These are phyloP conservation scores for Herpetotheres cachinnans DNA, from an alignment of 2,113 vertebrate species.

Conservation along the genomic window DNA sequence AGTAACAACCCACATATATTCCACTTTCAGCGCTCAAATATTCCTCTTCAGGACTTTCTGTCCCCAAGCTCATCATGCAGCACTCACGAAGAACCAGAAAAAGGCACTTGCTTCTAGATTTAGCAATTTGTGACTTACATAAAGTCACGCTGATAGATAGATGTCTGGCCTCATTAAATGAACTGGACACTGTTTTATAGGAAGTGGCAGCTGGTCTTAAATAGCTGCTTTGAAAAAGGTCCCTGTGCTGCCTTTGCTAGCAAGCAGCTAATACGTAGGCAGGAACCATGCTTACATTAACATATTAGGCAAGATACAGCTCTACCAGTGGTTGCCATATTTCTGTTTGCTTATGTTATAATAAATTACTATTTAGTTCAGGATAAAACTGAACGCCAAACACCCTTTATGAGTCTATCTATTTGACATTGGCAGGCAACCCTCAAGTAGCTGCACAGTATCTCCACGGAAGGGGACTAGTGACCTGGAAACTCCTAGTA, in stretches of 20 bases:
- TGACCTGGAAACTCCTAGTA: conserved; percentile 26
- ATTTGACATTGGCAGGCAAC: conserved; percentile 45
- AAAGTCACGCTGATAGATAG: neutral
- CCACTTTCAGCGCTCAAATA: neutral
- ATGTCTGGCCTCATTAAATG: conserved; percentile 12
- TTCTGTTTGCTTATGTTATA: conserved; percentile 56
- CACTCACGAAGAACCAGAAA: neutral
- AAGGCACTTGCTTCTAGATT: neutral
- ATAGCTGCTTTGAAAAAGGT: conserved; percentile 16
- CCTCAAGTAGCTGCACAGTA: conserved; percentile 17
- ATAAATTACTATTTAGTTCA: conserved; percentile 58
- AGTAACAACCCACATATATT: neutral
- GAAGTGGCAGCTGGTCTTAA: conserved; percentile 29
- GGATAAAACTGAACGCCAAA: conserved; percentile 26
- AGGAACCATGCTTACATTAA: conserved; percentile 54
- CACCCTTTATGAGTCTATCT: conserved; percentile 30
- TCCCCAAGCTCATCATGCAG: neutral
- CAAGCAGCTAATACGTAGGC: conserved; percentile 40
- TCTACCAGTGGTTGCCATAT: neutral
- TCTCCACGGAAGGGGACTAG: neutral
- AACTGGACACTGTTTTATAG: neutral
- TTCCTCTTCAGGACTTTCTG: neutral
- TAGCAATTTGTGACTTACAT: neutral
- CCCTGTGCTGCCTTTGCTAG: neutral
- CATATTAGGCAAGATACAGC: conserved; percentile 34